Conservation (phyloP, 2,888 invertebrate genomes). For the Dolomedes plantarius region DNA sequence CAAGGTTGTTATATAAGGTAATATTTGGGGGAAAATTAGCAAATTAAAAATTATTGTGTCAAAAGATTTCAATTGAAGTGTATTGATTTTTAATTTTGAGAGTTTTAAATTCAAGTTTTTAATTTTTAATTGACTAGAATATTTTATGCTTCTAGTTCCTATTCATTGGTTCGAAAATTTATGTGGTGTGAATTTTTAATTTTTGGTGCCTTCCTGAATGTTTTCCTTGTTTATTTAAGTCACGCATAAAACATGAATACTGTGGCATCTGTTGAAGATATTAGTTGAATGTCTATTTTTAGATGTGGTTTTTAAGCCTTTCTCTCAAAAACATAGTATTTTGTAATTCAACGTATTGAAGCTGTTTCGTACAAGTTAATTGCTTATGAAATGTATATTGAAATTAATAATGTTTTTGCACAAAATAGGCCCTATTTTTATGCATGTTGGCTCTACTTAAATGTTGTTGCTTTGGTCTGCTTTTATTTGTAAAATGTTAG, state of each 20-base stretch:
- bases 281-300: background rate
- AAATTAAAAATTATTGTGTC: too few relatives aligned
- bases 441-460: background rate
- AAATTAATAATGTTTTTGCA: background rate
- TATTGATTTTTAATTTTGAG: too few relatives aligned
- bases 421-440: slow-evolving; percentile 7
- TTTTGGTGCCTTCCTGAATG: background rate
- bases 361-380: slow-evolving; percentile 3
- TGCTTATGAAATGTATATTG: background rate
- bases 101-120: too few relatives aligned
- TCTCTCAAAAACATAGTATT: background rate
- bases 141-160: too few relatives aligned
- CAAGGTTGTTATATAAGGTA: too few relatives aligned
- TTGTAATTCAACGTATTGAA: background rate
- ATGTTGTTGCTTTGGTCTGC: background rate
- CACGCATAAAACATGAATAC: background rate
- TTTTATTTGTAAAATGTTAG: background rate
- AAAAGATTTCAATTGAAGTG: too few relatives aligned
- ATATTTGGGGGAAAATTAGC: too few relatives aligned
- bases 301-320: background rate
- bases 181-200: too few relatives aligned
- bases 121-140: too few relatives aligned
- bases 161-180: too few relatives aligned
- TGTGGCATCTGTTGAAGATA: background rate
- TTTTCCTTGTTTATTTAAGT: background rate